Conservation (phyloP, 2,113 vertebrate species). For the Thamnophis sirtalis region DNA sequence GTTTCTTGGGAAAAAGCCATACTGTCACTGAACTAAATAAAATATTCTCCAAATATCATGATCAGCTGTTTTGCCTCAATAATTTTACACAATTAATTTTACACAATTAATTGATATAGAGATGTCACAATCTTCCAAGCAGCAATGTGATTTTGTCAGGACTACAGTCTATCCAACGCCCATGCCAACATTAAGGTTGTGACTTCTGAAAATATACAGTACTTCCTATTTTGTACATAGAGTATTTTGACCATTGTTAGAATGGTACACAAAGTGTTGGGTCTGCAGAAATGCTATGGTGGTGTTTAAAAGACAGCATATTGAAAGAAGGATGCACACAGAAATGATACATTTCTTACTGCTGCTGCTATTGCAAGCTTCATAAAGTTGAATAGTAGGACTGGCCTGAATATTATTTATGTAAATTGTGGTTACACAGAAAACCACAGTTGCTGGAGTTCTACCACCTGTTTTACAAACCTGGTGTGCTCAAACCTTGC, state of each 20-base stretch:
- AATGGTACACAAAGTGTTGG: background rate
- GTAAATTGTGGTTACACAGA: background rate
- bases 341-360: background rate
- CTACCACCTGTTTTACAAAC: background rate
- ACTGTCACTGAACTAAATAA: background rate
- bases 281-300: background rate
- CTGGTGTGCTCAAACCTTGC: background rate
- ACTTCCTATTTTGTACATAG: background rate
- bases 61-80: background rate
- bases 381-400: background rate
- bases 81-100: background rate
- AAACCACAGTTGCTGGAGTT: background rate
- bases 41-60: background rate
- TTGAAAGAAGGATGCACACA: background rate
- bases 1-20: background rate
- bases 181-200: background rate
- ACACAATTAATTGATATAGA: background rate
- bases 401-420: background rate
- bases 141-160: background rate
- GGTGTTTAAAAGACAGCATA: background rate
- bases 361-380: background rate
- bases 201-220: background rate
- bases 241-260: background rate
- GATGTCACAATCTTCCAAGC: background rate
- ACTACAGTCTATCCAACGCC: background rate